Conservation (phyloP, 2,888 invertebrate genomes). For the Neoaliturus tenellus region DNA sequence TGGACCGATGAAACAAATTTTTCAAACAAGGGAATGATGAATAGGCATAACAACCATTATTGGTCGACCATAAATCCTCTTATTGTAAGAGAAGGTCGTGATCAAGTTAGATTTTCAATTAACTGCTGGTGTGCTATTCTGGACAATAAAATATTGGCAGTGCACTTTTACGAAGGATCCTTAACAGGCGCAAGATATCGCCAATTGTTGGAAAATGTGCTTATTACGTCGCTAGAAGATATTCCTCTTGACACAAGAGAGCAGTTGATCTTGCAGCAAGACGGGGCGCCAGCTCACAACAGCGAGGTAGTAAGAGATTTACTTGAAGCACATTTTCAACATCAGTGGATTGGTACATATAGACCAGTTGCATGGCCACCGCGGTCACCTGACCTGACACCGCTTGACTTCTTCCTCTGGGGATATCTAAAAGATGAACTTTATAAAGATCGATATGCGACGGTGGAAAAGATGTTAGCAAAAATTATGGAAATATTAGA, state of each 20-base stretch:
- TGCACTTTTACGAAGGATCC: slow-evolving; percentile 17
- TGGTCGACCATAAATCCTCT: slow-evolving; percentile 3
- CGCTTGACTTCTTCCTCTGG: slow-evolving; percentile 5
- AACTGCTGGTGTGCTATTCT: neutral
- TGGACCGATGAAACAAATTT: slow-evolving; percentile 37
- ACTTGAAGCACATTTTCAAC: neutral
- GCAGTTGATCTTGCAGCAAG: slow-evolving; percentile 18
- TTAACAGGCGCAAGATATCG: neutral
- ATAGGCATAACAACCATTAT: slow-evolving; percentile 8
- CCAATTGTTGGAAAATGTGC: slow-evolving; percentile 1
- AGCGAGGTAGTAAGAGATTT: neutral
- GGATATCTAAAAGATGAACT: neutral
- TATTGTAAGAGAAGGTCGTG: neutral
- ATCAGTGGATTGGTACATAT: neutral
- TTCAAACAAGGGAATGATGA: slow-evolving; percentile 29
- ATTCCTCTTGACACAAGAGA: neutral
- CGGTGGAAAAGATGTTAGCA: neutral
- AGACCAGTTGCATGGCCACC: neutral
- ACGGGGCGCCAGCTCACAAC: slow-evolving; percentile 13
- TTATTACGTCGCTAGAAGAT: neutral
- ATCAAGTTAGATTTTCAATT: neutral
- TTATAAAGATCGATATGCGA: neutral
- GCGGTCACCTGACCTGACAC: neutral
- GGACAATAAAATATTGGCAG: neutral
- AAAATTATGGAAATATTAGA: neutral